A percentile compares a stretch with the other conserved stretches of the same genome.
Conservation (phyloP, 2,113 vertebrate species). For the Oreochromis tanganicae region DNA sequence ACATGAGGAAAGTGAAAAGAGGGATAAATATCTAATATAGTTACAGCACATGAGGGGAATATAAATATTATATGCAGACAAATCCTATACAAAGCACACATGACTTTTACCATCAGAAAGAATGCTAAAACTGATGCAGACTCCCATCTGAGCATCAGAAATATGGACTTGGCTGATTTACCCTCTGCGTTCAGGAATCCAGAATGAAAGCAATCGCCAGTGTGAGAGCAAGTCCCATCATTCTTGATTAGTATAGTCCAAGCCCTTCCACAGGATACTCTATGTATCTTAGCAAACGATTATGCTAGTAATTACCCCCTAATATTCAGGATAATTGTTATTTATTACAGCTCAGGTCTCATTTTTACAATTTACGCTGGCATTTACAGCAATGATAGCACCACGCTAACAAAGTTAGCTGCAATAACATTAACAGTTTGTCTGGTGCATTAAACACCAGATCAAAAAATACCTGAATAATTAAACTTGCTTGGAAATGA, state of each 20-base stretch:
- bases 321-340: background rate
- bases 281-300: background rate
- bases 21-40: background rate
- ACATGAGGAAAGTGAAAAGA: background rate
- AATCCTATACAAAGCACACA: background rate
- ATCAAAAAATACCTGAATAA: background rate
- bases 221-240: background rate
- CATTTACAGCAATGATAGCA: background rate
- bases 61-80: background rate
- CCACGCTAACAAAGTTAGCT: rapidly evolving
- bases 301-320: background rate
- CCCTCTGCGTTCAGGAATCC: background rate
- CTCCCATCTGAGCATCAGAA: background rate
- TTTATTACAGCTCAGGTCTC: background rate
- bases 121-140: background rate
- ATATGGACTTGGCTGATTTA: background rate
- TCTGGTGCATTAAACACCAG: background rate
- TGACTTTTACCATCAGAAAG: rapidly evolving
- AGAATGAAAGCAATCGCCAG: background rate
- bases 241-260: background rate
- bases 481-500: background rate
- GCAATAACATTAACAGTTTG: rapidly evolving
- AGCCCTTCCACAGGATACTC: background rate
- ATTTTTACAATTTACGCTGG: background rate
- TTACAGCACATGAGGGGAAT: background rate